Percentiles rank a stretch among this genome's conserved stretches.
phyloP scores from a whole-genome alignment of 2,113 vertebrate genomes.

The Setophaga coronata region DNA sequence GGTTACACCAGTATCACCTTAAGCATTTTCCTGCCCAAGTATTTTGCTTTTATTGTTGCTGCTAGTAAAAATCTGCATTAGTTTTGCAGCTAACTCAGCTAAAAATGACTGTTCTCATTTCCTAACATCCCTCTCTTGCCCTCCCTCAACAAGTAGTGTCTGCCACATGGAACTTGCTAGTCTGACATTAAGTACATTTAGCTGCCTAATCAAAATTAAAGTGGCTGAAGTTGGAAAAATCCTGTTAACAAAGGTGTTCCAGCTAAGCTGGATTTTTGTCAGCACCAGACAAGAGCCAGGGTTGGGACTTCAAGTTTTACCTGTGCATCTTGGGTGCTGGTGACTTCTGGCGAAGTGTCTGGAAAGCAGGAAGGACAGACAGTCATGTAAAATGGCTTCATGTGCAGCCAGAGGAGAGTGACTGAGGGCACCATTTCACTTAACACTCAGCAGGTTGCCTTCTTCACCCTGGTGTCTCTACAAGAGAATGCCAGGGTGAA shows the following conservation, averaged over 20 bases:
- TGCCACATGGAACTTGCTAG: neutral
- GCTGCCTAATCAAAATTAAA: neutral
- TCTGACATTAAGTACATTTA: neutral
- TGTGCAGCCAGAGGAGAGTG: neutral
- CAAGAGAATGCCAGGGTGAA: neutral
- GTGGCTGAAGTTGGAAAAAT: neutral
- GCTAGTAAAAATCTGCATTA: neutral
- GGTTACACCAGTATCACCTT: neutral
- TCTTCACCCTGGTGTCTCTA: neutral
- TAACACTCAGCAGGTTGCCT: neutral
- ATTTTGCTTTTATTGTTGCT: neutral
- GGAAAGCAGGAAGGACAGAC: neutral
- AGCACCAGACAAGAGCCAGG: neutral
- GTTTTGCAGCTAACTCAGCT: neutral
- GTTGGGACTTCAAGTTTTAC: neutral
- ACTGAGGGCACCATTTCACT: rapidly evolving
- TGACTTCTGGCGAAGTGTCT: neutral
- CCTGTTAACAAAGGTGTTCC: neutral
- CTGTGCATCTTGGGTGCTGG: neutral
- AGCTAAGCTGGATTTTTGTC: neutral
- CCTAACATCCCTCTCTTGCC: neutral
- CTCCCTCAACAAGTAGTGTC: neutral
- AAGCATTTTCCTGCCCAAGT: neutral
- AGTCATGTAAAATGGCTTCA: neutral
- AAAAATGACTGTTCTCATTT: neutral